A percentile compares a stretch with the other conserved stretches of the same genome.
Conservation (phyloP, 2,113 vertebrate species). For the Ictalurus punctatus region DNA sequence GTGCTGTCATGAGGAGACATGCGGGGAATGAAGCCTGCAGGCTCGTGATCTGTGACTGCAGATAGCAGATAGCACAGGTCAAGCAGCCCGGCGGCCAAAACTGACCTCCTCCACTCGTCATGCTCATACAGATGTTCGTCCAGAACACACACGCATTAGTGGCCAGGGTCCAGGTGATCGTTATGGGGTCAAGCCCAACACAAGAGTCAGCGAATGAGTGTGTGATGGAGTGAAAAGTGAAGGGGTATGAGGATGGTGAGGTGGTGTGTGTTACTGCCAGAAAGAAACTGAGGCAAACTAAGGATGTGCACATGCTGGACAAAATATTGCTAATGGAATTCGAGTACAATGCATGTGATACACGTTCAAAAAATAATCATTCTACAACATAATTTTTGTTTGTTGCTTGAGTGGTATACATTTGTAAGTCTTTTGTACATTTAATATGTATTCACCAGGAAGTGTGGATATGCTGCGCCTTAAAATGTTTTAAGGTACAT, state of each 20-base stretch:
- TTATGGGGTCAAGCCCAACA: constrained; percentile 29
- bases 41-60: constrained; percentile 70
- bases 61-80: constrained; percentile 73
- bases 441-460: neutral
- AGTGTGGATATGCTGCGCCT: neutral
- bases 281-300: neutral
- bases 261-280: neutral
- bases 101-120: constrained; percentile 68
- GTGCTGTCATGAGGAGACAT: constrained; percentile 63
- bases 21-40: constrained; percentile 65
- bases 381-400: neutral
- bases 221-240: neutral
- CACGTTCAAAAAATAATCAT: neutral
- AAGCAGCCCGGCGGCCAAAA: constrained; percentile 65
- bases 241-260: neutral
- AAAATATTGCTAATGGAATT: neutral
- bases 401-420: neutral
- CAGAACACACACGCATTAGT: constrained; percentile 65
- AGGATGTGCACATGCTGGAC: neutral
- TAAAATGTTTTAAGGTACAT: neutral
- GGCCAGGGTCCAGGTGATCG: constrained; percentile 55
- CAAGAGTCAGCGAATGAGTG: constrained; percentile 39
- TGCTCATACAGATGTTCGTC: constrained; percentile 57
- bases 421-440: neutral
- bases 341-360: neutral